Evolutionary conservation across 2,113 vertebrate species (phyloP).

Genomic region (Ovis aries): DNA sequence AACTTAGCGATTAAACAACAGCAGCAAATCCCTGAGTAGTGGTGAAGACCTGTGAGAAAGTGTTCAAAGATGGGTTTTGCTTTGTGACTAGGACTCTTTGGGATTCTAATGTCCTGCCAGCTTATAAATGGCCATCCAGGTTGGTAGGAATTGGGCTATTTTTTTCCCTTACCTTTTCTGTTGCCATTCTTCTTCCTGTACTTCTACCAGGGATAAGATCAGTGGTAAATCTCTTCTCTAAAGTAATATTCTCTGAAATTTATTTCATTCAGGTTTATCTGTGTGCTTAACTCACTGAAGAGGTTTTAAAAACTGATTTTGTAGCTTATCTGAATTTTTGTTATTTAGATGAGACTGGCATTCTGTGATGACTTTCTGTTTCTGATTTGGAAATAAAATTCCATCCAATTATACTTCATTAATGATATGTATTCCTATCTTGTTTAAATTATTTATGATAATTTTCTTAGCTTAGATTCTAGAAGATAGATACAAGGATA

Average conservation of each 20-base stretch:
- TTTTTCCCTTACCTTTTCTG: neutral
- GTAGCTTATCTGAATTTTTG: neutral
- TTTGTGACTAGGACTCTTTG: neutral
- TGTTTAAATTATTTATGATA: neutral
- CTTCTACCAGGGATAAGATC: neutral
- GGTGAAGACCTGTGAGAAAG: neutral
- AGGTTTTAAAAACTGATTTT: neutral
- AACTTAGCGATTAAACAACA: neutral
- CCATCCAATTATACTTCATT: neutral
- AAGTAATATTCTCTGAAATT: neutral
- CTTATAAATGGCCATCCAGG: neutral
- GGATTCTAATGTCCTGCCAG: neutral
- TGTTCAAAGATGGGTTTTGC: neutral
- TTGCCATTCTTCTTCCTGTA: neutral
- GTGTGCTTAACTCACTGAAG: neutral
- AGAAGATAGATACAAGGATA: neutral
- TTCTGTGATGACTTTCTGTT: neutral
- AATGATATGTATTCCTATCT: neutral
- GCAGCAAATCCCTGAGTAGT: neutral
- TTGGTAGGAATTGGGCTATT: neutral
- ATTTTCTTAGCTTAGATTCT: neutral
- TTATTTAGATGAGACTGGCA: neutral
- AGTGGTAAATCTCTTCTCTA: neutral
- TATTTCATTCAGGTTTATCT: neutral
- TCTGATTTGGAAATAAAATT: neutral